Evolutionary conservation across 2,113 vertebrate genomes (phyloP).

Genomic region (Tachycineta bicolor): DNA sequence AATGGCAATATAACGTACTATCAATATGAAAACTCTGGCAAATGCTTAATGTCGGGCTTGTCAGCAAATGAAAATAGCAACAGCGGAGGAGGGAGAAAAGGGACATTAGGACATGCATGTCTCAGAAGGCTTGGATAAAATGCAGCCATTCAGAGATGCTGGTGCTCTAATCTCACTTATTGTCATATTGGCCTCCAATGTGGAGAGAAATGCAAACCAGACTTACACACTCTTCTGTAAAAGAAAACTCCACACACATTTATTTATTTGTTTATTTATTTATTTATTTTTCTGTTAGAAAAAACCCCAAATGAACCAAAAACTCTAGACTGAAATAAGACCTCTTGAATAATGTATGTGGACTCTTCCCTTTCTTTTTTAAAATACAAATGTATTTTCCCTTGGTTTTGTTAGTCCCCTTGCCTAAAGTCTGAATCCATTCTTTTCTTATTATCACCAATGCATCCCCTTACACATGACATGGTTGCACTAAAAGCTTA

Average conservation of each 20-base stretch:
- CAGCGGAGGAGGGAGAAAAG: slow-evolving; percentile 21
- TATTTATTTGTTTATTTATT: too few relatives aligned
- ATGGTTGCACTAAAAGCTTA: background rate
- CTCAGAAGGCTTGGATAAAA: slow-evolving; percentile 7
- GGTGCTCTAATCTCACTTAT: background rate
- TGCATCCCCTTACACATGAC: rapidly evolving
- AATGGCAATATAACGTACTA: slow-evolving; percentile 89
- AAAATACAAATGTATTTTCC: background rate
- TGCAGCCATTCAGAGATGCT: background rate
- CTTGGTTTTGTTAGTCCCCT: background rate
- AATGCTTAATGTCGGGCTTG: slow-evolving; percentile 85
- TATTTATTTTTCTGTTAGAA: too few relatives aligned
- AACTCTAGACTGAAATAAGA: background rate
- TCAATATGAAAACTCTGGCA: slow-evolving; percentile 93
- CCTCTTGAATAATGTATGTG: background rate
- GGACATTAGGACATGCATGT: slow-evolving; percentile 28
- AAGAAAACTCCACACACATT: background rate
- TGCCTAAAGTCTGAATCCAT: background rate
- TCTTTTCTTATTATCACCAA: background rate
- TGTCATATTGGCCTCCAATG: background rate
- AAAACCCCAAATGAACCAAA: background rate
- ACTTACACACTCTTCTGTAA: background rate
- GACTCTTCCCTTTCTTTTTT: background rate
- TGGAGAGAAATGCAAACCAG: background rate
- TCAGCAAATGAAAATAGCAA: slow-evolving; percentile 66